Percentiles rank a stretch among this genome's conserved stretches.
Conservation (phyloP, 2,888 invertebrate species). For the Ctena decussata region DNA sequence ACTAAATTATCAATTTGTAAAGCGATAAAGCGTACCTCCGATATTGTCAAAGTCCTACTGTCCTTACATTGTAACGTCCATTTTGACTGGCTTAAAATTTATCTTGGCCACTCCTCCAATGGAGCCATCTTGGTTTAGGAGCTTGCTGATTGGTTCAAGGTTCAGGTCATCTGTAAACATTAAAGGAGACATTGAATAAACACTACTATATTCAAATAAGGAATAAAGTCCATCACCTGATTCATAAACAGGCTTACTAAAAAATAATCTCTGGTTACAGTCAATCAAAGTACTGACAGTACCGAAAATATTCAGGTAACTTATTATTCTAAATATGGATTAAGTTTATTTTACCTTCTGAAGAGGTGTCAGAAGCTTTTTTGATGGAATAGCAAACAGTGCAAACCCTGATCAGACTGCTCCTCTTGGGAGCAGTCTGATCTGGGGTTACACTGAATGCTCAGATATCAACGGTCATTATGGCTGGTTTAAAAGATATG, state of each 20-base stretch:
- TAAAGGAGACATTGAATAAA: not conserved
- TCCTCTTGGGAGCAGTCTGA: no score
- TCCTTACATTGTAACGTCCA: not conserved
- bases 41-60: not conserved
- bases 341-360: no score
- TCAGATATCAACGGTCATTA: no score
- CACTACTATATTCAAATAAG: not conserved
- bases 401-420: no score
- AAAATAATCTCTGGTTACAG: not conserved
- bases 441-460: no score
- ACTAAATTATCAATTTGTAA: constrained; percentile 6
- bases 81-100: not conserved
- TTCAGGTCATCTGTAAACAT: not conserved
- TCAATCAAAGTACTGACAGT: constrained; percentile 6
- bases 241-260: not conserved
- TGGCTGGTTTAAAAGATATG: no score
- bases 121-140: not conserved
- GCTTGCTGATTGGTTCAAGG: not conserved
- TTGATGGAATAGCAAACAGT: no score
- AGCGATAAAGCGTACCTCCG: constrained; percentile 1
- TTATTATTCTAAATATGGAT: no score
- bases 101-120: constrained; percentile 5
- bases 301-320: no score
- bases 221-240: not conserved
- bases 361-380: no score